Conservation (phyloP, 2,797 vertebrate species). For the Rachycentron canadum region DNA sequence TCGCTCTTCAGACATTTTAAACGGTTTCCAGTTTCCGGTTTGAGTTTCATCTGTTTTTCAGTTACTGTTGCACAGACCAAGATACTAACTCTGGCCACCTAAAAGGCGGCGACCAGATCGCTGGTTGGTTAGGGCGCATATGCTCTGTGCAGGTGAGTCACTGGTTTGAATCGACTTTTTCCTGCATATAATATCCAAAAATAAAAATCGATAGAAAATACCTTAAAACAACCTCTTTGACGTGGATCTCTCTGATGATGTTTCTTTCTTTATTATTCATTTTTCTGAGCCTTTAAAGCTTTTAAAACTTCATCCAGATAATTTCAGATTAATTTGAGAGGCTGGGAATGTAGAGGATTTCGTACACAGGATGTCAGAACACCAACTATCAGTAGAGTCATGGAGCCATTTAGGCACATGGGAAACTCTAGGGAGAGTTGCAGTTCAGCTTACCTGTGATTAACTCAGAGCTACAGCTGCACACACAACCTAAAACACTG, state of each 20-base stretch:
- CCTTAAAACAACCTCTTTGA: conserved; percentile 6
- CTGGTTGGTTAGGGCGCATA: no score
- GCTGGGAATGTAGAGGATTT: background rate
- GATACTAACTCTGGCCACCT: no score
- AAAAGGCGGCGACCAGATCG: no score
- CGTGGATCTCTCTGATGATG: conserved; percentile 7
- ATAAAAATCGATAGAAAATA: conserved; percentile 3
- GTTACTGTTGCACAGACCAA: no score
- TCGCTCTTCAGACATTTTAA: conserved; percentile 16
- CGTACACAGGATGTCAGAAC: conserved; percentile 9
- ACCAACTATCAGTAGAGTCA: background rate
- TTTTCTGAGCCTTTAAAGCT: conserved; percentile 12
- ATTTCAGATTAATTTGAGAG: background rate
- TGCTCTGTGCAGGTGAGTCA: no score
- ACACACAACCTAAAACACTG: conserved; percentile 68
- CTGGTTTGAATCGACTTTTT: no score
- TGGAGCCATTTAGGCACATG: conserved; percentile 24
- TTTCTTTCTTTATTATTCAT: background rate
- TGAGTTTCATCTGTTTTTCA: background rate
- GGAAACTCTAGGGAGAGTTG: background rate
- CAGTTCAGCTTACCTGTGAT: conserved; percentile 45
- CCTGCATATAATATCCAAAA: no score
- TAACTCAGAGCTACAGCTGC: conserved; percentile 27
- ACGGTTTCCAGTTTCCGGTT: conserved; percentile 31
- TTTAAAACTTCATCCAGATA: no score